Conservation (phyloP, 2,888 invertebrate genomes). For the Drosophila austrosaltans region DNA sequence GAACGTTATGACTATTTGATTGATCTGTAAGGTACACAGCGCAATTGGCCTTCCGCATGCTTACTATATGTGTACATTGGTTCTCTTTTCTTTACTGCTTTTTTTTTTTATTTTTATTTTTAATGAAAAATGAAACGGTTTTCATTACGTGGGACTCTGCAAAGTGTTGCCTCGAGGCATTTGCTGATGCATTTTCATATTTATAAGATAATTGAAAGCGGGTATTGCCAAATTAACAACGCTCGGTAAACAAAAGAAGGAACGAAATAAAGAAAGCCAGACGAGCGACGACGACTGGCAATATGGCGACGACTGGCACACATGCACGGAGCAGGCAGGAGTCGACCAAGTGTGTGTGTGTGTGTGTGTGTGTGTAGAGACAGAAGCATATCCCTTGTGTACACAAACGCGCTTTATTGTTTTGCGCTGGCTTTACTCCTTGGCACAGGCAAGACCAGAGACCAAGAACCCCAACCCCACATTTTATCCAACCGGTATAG, state of each 20-base stretch:
- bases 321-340: slow-evolving; percentile 30
- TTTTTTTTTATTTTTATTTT: slow-evolving; percentile 52
- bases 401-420: slow-evolving; percentile 81
- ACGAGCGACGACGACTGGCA: slow-evolving; percentile 44
- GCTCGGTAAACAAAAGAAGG: slow-evolving; percentile 76
- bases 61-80: slow-evolving; percentile 24
- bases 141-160: slow-evolving; percentile 61
- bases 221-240: slow-evolving; percentile 83
- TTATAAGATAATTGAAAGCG: slow-evolving; percentile 83
- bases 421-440: slow-evolving; percentile 71
- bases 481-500: too few species aligned
- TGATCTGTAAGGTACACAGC: slow-evolving; percentile 81
- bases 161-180: slow-evolving; percentile 60
- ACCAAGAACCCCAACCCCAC: slow-evolving; percentile 16
- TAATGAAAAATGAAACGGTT: slow-evolving; percentile 77
- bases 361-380: slow-evolving; percentile 58
- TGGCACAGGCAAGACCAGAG: slow-evolving; percentile 41
- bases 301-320: slow-evolving; percentile 61
- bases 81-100: slow-evolving; percentile 35
- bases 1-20: slow-evolving; percentile 78
- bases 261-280: slow-evolving; percentile 28
- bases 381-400: slow-evolving; percentile 80
- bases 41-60: slow-evolving; percentile 63
- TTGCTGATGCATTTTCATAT: slow-evolving; percentile 81
- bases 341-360: slow-evolving; percentile 15